These are phyloP conservation scores for Drosophila cognata DNA, from an alignment of 2,888 invertebrate species.

Conservation along the genomic window DNA sequence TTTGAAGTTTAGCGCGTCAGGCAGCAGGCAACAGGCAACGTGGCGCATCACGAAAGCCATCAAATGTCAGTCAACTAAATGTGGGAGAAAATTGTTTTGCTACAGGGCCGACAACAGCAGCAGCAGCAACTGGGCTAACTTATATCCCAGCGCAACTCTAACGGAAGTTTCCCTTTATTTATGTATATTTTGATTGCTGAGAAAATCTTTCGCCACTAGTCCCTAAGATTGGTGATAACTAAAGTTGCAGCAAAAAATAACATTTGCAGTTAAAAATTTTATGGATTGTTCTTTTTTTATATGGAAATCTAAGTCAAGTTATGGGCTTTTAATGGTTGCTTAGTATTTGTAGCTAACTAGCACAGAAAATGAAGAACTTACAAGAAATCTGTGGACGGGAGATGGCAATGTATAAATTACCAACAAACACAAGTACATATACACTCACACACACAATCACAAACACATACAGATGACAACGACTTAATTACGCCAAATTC, in stretches of 20 bases:
- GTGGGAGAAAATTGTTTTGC: conserved; percentile 59
- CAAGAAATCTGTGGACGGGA: conserved; percentile 31
- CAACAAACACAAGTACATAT: conserved; percentile 14
- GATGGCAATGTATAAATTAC: conserved; percentile 60
- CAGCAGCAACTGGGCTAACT: conserved; percentile 18
- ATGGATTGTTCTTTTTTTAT: conserved; percentile 2
- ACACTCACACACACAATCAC: conserved; percentile 4
- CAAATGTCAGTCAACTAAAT: conserved; percentile 74
- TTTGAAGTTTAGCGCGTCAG: conserved; percentile 68
- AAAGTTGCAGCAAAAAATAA: not conserved
- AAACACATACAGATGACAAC: conserved; percentile 59
- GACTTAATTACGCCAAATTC: conserved; percentile 82
- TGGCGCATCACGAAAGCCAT: conserved; percentile 73
- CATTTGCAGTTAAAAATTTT: not conserved
- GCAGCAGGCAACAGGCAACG: conserved; percentile 18
- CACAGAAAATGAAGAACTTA: conserved; percentile 8
- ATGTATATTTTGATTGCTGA: conserved; percentile 24
- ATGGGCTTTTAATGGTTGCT: conserved; percentile 3
- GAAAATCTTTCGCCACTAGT: not conserved
- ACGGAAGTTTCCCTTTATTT: conserved; percentile 41
- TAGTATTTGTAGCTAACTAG: conserved; percentile 15
- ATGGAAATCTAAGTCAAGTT: not conserved
- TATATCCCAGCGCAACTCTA: conserved; percentile 28
- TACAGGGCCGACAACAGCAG: conserved; percentile 46
- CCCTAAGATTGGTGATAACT: not conserved